Percentiles rank a stretch among this genome's conserved stretches.
These are phyloP conservation scores for Lophochroa leadbeateri DNA, from an alignment of 2,113 vertebrate genomes.

Conservation along the genomic window DNA sequence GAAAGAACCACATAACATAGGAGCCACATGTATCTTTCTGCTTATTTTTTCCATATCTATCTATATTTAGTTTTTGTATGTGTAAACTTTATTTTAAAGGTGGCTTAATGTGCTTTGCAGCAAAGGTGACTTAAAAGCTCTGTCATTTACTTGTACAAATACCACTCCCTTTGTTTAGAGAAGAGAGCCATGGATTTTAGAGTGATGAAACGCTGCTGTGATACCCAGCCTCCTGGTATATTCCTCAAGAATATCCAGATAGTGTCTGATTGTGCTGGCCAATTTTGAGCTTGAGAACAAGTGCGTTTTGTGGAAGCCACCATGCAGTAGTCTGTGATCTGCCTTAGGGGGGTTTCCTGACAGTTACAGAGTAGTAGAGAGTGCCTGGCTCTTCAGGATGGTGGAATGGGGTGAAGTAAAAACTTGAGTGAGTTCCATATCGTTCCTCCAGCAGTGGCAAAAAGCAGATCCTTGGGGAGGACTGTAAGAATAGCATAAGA, in stretches of 20 bases:
- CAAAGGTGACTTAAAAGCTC: neutral
- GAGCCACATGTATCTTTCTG: neutral
- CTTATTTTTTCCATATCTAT: neutral
- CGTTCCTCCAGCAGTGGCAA: neutral
- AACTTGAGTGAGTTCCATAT: neutral
- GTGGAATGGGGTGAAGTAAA: neutral
- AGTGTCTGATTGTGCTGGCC: fast-evolving
- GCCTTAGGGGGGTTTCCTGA: neutral
- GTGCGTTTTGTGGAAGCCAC: neutral
- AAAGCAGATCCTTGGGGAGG: neutral
- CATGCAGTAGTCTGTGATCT: neutral
- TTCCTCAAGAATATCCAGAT: neutral
- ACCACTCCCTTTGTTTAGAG: neutral
- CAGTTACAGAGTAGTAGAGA: neutral
- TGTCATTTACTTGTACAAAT: neutral
- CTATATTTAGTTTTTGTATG: neutral
- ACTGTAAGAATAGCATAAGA: neutral
- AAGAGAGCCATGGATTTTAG: neutral
- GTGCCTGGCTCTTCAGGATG: neutral
- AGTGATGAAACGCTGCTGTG: neutral
- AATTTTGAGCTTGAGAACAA: neutral
- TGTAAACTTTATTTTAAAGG: neutral
- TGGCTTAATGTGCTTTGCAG: neutral
- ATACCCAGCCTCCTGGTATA: neutral
- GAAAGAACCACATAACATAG: neutral